These are phyloP conservation scores for Pseudomugil tenellus DNA, from an alignment of 2,797 vertebrate genomes.

Conservation along the genomic window DNA sequence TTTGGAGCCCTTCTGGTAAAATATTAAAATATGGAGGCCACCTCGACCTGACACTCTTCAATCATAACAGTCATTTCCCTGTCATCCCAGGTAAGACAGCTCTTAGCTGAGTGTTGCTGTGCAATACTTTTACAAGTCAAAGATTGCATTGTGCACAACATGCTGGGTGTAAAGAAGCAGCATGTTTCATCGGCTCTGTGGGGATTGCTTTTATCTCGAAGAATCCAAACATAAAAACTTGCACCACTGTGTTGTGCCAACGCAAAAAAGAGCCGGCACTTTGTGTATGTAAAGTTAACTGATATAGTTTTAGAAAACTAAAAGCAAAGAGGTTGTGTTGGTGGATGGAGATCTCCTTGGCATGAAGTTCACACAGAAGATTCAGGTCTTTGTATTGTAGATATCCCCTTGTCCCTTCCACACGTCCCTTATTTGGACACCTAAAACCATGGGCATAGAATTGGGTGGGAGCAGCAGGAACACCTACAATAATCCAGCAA, in stretches of 20 bases:
- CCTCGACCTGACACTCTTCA: constrained; percentile 3
- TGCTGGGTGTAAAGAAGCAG: not conserved
- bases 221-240: not conserved
- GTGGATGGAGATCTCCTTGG: too few species aligned
- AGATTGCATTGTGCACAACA: not conserved
- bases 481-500: too few species aligned
- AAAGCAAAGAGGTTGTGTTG: too few species aligned
- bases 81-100: not conserved
- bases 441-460: too few species aligned
- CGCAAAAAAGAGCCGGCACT: not conserved
- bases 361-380: too few species aligned
- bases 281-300: not conserved
- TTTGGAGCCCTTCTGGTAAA: constrained; percentile 15
- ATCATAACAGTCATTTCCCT: constrained; percentile 15
- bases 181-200: not conserved
- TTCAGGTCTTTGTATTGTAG: too few species aligned
- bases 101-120: not conserved
- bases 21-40: constrained; percentile 13
- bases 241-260: not conserved
- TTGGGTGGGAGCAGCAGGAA: too few species aligned
- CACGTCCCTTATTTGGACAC: too few species aligned
- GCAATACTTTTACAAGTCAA: not conserved
- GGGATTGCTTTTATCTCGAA: not conserved
- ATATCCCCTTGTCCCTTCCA: too few species aligned
- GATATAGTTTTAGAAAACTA: not conserved